Evolutionary conservation across 2,888 invertebrate genomes (phyloP), one percentile per base, ranked within the genome.

Genomic region (Lysandra coridon): DNA sequence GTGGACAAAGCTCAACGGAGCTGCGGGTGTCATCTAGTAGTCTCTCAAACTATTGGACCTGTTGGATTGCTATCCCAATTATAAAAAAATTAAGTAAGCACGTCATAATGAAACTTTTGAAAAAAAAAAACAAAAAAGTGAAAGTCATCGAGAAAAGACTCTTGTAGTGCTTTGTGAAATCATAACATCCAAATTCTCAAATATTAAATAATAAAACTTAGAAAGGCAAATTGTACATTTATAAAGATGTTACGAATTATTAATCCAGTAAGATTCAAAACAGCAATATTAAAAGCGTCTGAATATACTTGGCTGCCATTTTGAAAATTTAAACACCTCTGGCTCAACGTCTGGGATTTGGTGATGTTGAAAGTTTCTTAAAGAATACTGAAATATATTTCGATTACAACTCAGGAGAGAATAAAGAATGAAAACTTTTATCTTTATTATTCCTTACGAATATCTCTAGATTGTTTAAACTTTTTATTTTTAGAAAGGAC

Each of bases 371-470:
- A 23, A 75, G 44, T 75, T 75, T 49, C 69, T 17, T 69, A 17
- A 23, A 49, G 75, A 75, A 75, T 75, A 75, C 12, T 30, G 44
- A 75, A 75, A 75, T 75, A 75, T 75, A 44, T 75, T 75, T 75
- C 49, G 75, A 75, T 44, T 49, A 49, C 75, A 75, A 75, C 75
- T 75, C 44, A 44, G 44, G 44, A 23, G 75, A 44, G 49, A 49
- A 75, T 75, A 75, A 44, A 49, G 10, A 75, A 75, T 44, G 49
- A 49, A 49, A 75, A 75, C 69, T 33, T 69, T 69, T 69, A 69
- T 37, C 33, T 69, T 69, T 69, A 37, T 69, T 69, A 69, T 37
- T 69, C 69, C 17, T 33, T 37, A 69, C 69, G 14, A 69, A 64
- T 64, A 33, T 17, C 69, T 12, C 33, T 14, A 69, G 30, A 69